A percentile compares a stretch with the other conserved stretches of the same genome.
Evolutionary conservation across 2,113 vertebrate genomes (phyloP).

Genomic region (Polypterus bichir): DNA sequence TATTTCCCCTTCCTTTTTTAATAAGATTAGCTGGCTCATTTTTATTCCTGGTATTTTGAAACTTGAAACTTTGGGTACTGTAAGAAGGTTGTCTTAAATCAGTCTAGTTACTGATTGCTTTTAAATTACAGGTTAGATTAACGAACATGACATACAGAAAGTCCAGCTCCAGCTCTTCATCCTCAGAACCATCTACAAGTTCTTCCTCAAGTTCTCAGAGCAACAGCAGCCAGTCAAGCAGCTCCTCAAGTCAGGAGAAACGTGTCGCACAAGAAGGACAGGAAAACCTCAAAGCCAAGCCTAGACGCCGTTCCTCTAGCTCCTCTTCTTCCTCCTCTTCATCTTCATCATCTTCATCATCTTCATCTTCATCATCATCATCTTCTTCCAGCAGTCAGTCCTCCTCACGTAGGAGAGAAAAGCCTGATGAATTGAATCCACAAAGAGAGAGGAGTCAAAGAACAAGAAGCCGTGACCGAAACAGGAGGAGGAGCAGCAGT

Average conservation of each 20-base stretch:
- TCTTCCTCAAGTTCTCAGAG: slow-evolving; percentile 1
- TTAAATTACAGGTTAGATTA: no score
- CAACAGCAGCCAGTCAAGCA: slow-evolving; percentile 29
- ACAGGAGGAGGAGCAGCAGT: background rate
- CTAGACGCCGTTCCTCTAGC: slow-evolving; percentile 14
- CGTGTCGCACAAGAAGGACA: background rate
- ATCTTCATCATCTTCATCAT: slow-evolving; percentile 27
- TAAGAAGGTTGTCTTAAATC: no score
- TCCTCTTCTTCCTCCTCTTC: slow-evolving; percentile 25
- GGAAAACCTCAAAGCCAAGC: background rate
- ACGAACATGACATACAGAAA: no score
- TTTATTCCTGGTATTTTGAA: no score
- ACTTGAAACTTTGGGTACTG: no score
- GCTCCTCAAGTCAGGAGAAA: slow-evolving; percentile 10
- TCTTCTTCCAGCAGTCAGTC: slow-evolving; percentile 13
- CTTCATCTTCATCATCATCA: slow-evolving; percentile 22
- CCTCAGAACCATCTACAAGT: slow-evolving; percentile 1
- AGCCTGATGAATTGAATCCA: no score
- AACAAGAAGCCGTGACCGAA: background rate
- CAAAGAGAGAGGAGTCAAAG: background rate
- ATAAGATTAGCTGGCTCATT: no score
- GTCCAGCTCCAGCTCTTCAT: slow-evolving; percentile 17
- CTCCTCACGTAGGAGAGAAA: slow-evolving; percentile 8
- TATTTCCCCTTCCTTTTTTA: no score
- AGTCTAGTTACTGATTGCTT: no score